A percentile compares a stretch with the other conserved stretches of the same genome.
These are phyloP conservation scores for Penaeus japonicus DNA, from an alignment of 1,140 invertebrate genomes.

Conservation along the genomic window DNA sequence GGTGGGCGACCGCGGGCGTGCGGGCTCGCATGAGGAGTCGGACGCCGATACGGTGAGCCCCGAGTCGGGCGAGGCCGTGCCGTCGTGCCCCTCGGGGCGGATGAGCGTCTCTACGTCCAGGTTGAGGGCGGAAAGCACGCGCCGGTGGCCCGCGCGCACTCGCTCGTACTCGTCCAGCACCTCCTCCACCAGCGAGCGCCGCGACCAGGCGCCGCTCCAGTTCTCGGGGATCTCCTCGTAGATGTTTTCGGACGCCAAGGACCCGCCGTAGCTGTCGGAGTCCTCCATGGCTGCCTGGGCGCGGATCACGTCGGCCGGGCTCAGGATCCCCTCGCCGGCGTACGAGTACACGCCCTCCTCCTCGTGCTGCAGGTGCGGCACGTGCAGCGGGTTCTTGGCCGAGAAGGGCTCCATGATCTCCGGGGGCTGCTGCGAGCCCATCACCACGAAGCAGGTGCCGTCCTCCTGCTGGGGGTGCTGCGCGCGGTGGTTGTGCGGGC, in stretches of 20 bases:
- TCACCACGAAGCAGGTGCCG: conserved; percentile 51
- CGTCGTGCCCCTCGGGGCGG: conserved; percentile 66
- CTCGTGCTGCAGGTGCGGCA: conserved; percentile 4
- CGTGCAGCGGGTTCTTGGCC: conserved; percentile 16
- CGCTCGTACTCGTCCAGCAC: conserved; percentile 79
- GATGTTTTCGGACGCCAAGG: conserved; percentile 76
- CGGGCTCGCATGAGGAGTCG: conserved; percentile 37
- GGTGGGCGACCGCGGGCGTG: background rate
- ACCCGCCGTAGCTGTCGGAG: conserved; percentile 51
- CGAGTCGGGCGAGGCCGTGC: conserved; percentile 48
- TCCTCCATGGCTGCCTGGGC: conserved; percentile 45
- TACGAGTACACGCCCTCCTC: conserved; percentile 51
- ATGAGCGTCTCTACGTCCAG: conserved; percentile 84
- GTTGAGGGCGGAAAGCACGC: conserved; percentile 84
- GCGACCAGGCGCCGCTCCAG: conserved; percentile 35
- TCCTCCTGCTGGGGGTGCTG: conserved; percentile 30
- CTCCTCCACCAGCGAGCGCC: conserved; percentile 59
- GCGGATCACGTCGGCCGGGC: conserved; percentile 41
- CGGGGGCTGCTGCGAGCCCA: background rate
- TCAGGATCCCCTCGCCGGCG: conserved; percentile 46
- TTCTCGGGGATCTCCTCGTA: conserved; percentile 82
- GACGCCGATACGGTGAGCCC: conserved; percentile 50
- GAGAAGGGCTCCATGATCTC: background rate
- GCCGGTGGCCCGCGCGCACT: conserved; percentile 79
- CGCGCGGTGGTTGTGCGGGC: conserved; percentile 37